phyloP scores from a whole-genome alignment of 1,140 invertebrate genomes.

The Trichoplusia ni region DNA sequence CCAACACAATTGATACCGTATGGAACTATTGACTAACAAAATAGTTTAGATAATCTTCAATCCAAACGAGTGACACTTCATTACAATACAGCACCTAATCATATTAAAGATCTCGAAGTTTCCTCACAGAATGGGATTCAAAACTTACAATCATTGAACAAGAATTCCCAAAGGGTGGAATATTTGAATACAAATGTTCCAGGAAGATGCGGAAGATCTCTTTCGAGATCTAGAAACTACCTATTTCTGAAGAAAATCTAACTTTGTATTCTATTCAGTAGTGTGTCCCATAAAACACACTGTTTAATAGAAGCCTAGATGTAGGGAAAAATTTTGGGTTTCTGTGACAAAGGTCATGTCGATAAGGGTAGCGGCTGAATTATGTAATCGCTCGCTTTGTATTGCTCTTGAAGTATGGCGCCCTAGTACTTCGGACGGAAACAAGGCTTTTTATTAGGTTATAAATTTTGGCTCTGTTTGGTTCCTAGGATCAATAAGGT shows the following conservation, averaged over 20 bases:
- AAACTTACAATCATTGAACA: constrained; percentile 35
- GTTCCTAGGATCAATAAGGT: neutral
- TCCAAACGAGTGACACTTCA: too few species aligned
- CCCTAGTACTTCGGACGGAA: neutral
- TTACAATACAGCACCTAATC: constrained; percentile 13
- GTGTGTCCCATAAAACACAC: neutral
- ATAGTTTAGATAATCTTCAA: too few species aligned
- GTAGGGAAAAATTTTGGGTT: constrained; percentile 1
- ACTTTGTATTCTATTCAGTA: constrained; percentile 25
- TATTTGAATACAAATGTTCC: constrained; percentile 45
- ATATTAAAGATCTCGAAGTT: neutral
- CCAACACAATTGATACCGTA: too few species aligned
- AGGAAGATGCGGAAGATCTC: constrained; percentile 33
- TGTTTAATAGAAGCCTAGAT: constrained; percentile 12
- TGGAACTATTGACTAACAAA: too few species aligned
- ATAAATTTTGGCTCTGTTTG: too few species aligned
- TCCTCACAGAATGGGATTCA: constrained; percentile 19
- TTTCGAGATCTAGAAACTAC: constrained; percentile 17
- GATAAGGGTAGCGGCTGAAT: constrained; percentile 1
- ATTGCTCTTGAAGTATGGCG: neutral
- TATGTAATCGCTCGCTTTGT: neutral
- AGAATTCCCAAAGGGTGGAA: constrained; percentile 30
- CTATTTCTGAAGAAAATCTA: constrained; percentile 18
- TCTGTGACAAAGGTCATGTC: neutral
- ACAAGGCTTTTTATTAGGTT: too few species aligned